Base-by-base conservation (phyloP, 2,888 invertebrate species). In the Chromoteleia sp. region DNA sequence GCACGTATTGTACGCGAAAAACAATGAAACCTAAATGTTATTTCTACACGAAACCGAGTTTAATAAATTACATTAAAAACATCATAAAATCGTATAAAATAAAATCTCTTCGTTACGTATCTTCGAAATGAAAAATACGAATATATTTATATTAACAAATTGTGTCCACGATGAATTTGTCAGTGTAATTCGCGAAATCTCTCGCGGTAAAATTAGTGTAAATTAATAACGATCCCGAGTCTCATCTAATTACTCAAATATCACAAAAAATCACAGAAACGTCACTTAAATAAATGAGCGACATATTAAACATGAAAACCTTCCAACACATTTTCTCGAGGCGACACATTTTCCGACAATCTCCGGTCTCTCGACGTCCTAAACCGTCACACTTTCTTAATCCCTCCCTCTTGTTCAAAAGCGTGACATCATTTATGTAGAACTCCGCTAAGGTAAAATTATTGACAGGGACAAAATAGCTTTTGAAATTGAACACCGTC, bases 361-460 rank as follows among this genome's bases (percentile, higher is more conserved):
- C 43, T 59, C 59, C 59, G 15, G 43, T 59, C 41, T 25, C 15
- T 21, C 41, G 29, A 2, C 43, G 43, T 59, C 12, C 43, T 10
- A 15, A 59, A 59, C 41, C 43, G 15, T 59, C 43, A 33, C 33
- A 63, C 61, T 48, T 48, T 48, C 61, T 48, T 63, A 45, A 48
- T 48, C 48, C 48, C 48, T 63, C 61, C 25, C 25, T 63, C 30
- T 33, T 48, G 7, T 12, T 48, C 33, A 63, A 63, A 48, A 63
- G 61, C 30, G 48, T 63, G 48, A 45, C 30, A 63, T 63, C 33
- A 63, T 63, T 61, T 61, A 61, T 61, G 45, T 45, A 61, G 61
- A 61, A 45, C 43, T 39, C 15, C 17, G 10, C 61, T 14, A 15
- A 61, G 61, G 45, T 17, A 29, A 61, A 61, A 61, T 61, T 61